Evolutionary conservation across 1,140 invertebrate genomes (phyloP), one percentile per base, ranked within the genome.

Genomic region (Drosophila miranda): DNA sequence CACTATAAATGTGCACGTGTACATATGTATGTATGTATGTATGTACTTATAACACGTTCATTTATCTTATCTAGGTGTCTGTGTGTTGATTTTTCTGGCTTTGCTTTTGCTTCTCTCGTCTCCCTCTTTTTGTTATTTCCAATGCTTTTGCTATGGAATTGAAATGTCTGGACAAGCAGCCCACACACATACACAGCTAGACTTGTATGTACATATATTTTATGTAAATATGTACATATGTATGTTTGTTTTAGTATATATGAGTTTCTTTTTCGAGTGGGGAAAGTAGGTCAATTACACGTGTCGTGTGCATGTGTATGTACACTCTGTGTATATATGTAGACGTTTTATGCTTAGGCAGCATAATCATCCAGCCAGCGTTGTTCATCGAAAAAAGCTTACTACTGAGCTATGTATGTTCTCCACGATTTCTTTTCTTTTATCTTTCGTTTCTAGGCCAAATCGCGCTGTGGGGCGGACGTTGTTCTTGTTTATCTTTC

Each of bases 211-310:
- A 26, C 23, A 26, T 26, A 26, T 26, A 26, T 26, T 26, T 26
- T 26, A 26, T 26, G 23, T 26, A 26, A 4, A 26, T 26, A 26
- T 26, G 5, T 5, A 23, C 4, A 3, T 26, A n/a, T n/a, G n/a
- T n/a, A 26, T 26, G 23, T 26, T 46, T 55, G 5, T 60, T 30
- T 30, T 9, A 7, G 34, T 52, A 23, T 58, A 38, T 28, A 53
- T 19, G 53, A 50, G 49, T 34, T 50, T 48, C 52, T 70, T 64
- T 73, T 70, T 86, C 76, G 77, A 74, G 71, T 82, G 86, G 82
- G 78, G 82, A 86, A 86, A 86, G 82, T 86, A 82, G 82, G 82
- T 86, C 82, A 86, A 87, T 86, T 87, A 86, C 82, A 86, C 82
- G 82, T 86, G 82, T 86, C 81, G 76, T 70, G 50, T 50, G 63